Evolutionary conservation across 2,888 invertebrate species (phyloP), one percentile per base, ranked within the genome.

Genomic region (Marronus borbonicus): DNA sequence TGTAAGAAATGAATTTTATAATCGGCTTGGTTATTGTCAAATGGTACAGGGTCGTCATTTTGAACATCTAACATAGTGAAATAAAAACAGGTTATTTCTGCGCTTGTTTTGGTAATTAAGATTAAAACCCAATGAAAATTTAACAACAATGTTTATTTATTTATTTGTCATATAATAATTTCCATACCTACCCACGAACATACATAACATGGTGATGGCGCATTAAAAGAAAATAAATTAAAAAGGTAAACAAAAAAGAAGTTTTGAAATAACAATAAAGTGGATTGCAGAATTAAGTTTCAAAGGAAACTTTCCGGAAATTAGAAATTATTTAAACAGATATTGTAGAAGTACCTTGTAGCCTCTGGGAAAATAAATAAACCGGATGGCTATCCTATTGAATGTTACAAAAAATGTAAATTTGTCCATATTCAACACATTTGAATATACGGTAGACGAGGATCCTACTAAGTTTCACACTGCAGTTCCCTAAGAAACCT

Each of bases 231-330:
- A 62, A 24, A 62, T 10, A 7, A 62, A 20, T 12, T 24, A 24
- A 24, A 1, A 7, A 62, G 12, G 24, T 3, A 28, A 5, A 3
- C 7, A 24, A 5, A 24, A 62, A 17, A 62, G 28, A 24, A 24
- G 24, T 3, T 7, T 7, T 1, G 28, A 62, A 62, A 24, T 5
- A 36, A 36, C 4, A 36, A 36, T 1, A 62, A 62, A 62, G 28
- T 62, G 62, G 24, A 62, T 20, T 62, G 17, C 62, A 3, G 62
- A 62, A 24, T 24, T 62, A 10, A 62, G 14, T 62, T 24, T 62
- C 24, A 62, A 62, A 62, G 31, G 62, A 62, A 62, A 62, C 28
- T 62, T 8, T 20, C 62, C 31, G 24, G 28, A 24, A 62, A 62
- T 62, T 62, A 28, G 62, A 24, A 17, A 12, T 62, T 62, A 24